phyloP scores from a whole-genome alignment of 2,113 vertebrate genomes.

The Atherinomorus stipes region DNA sequence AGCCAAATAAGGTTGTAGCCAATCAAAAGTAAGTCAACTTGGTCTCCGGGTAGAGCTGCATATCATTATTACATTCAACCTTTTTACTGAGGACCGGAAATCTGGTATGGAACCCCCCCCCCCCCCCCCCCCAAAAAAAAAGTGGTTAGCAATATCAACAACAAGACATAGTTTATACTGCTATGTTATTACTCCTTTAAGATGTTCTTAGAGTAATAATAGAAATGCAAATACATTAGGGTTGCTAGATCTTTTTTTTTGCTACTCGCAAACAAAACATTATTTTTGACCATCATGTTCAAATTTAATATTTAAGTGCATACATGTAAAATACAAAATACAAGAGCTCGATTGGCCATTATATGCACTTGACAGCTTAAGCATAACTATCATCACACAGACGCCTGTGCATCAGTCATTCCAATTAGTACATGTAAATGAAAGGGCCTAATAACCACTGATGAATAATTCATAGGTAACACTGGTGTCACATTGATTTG shows the following conservation, averaged over 20 bases:
- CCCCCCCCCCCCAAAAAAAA: no score
- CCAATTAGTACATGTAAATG: conserved; percentile 77
- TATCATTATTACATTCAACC: no score
- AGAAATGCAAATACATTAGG: background rate
- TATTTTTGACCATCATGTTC: conserved; percentile 9
- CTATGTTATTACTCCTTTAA: no score
- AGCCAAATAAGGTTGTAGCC: no score
- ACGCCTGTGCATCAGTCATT: conserved; percentile 44
- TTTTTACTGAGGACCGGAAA: no score
- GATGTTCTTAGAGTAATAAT: conserved; percentile 6
- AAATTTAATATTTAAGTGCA: conserved; percentile 30
- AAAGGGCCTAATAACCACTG: conserved; percentile 61
- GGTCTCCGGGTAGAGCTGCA: no score
- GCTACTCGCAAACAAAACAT: conserved; percentile 15
- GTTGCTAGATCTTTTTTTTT: background rate
- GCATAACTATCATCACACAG: conserved; percentile 61
- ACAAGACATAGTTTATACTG: no score
- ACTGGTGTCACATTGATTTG: conserved; percentile 71
- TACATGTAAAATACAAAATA: conserved; percentile 33
- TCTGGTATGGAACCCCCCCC: no score
- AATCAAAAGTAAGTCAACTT: no score
- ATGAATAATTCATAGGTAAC: conserved; percentile 74
- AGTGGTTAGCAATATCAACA: no score
- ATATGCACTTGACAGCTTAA: conserved; percentile 67
- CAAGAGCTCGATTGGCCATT: conserved; percentile 44